A percentile compares a stretch with the other conserved stretches of the same genome.
Evolutionary conservation across 2,797 vertebrate species (phyloP).

Genomic region (Columba guinea): DNA sequence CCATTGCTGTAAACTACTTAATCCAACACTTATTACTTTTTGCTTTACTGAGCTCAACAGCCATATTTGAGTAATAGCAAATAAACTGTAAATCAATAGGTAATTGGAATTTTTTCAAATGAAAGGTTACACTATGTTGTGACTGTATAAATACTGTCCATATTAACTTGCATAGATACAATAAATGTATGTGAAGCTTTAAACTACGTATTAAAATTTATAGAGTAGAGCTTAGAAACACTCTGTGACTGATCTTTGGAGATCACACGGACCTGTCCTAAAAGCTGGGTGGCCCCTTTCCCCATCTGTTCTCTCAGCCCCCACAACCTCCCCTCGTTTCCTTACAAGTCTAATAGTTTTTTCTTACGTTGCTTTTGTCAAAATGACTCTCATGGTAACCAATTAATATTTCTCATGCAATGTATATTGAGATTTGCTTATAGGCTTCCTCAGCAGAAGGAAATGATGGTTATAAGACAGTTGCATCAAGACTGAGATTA

Average conservation of each 20-base stretch:
- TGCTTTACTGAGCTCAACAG: neutral
- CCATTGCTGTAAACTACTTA: neutral
- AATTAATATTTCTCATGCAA: slow-evolving; percentile 9
- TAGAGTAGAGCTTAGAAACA: neutral
- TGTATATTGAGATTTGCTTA: neutral
- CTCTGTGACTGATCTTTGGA: slow-evolving; percentile 30
- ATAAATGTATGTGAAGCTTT: slow-evolving; percentile 8
- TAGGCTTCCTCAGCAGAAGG: neutral
- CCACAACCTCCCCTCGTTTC: neutral
- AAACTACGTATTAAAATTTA: slow-evolving; percentile 13
- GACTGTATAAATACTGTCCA: neutral
- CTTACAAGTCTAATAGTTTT: neutral
- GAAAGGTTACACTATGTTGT: neutral
- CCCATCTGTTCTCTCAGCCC: slow-evolving; percentile 11
- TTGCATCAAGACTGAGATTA: neutral
- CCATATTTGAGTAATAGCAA: neutral
- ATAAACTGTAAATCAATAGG: slow-evolving; percentile 20
- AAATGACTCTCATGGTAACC: neutral
- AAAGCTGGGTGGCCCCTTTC: slow-evolving; percentile 29
- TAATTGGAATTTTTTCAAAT: neutral
- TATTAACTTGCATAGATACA: slow-evolving; percentile 8
- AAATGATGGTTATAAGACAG: neutral
- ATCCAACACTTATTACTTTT: neutral
- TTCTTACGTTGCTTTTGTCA: neutral
- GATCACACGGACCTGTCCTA: slow-evolving; percentile 8